These are phyloP conservation scores for Girardinus metallicus DNA, from an alignment of 2,797 vertebrate genomes.

Conservation along the genomic window DNA sequence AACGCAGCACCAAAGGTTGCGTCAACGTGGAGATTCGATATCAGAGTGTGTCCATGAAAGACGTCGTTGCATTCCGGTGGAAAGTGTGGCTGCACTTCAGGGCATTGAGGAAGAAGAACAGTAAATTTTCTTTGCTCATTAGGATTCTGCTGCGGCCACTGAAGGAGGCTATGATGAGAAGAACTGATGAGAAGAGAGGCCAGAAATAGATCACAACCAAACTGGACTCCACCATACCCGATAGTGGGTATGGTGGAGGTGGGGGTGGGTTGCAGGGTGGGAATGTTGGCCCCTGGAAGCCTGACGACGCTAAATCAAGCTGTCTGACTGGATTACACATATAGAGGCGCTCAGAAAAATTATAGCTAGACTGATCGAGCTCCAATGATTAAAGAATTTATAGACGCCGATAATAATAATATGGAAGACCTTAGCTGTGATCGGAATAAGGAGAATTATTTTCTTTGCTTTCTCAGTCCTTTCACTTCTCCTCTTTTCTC, in stretches of 20 bases:
- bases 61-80: constrained; percentile 21
- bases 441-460: constrained; percentile 54
- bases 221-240: constrained; percentile 40
- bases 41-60: constrained; percentile 22
- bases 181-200: constrained; percentile 66
- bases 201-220: constrained; percentile 75
- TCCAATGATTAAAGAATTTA: constrained; percentile 58
- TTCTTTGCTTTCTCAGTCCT: constrained; percentile 30
- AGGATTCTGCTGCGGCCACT: constrained; percentile 53
- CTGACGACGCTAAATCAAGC: constrained; percentile 62
- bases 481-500: constrained; percentile 33
- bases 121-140: constrained; percentile 59
- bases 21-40: constrained; percentile 8
- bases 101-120: constrained; percentile 13
- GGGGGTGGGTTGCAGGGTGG: constrained; percentile 5
- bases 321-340: constrained; percentile 61
- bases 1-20: constrained; percentile 10
- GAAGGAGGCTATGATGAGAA: constrained; percentile 57
- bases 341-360: constrained; percentile 43
- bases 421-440: constrained; percentile 50
- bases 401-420: constrained; percentile 64
- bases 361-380: constrained; percentile 32
- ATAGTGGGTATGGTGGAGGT: constrained; percentile 43
- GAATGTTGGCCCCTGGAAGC: constrained; percentile 56
- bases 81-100: constrained; percentile 10